Conservation (phyloP, 2,797 vertebrate genomes). For the Poecilia picta region DNA sequence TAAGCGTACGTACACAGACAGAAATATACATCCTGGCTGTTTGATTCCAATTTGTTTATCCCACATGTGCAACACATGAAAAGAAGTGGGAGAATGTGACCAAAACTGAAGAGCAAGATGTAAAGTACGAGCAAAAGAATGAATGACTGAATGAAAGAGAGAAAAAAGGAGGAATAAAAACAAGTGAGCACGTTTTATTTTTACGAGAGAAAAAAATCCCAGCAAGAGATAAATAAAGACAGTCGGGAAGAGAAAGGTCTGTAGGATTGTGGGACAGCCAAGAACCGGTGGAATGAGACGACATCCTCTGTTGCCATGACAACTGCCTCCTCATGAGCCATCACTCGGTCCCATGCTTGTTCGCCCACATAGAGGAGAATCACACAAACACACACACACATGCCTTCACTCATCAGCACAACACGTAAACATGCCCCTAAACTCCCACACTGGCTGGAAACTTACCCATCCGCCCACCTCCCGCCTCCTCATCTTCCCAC, state of each 20-base stretch:
- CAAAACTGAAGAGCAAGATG: slow-evolving; percentile 33
- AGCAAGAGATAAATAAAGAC: slow-evolving; percentile 12
- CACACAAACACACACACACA: slow-evolving; percentile 22
- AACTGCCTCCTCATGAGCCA: slow-evolving; percentile 69
- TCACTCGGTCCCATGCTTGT: slow-evolving; percentile 62
- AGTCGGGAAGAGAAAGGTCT: slow-evolving; percentile 28
- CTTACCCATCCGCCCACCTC: slow-evolving; percentile 50
- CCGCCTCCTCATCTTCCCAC: slow-evolving; percentile 38
- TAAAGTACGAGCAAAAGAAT: not conserved
- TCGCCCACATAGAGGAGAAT: slow-evolving; percentile 56
- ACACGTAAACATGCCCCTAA: slow-evolving; percentile 59
- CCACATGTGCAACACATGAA: slow-evolving; percentile 35
- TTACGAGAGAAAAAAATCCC: slow-evolving; percentile 3
- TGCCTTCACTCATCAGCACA: slow-evolving; percentile 19
- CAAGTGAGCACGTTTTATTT: not conserved
- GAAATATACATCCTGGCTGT: slow-evolving; percentile 42
- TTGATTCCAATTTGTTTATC: slow-evolving; percentile 54
- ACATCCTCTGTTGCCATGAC: slow-evolving; percentile 80
- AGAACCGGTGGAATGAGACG: slow-evolving; percentile 60
- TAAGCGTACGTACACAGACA: slow-evolving; percentile 39
- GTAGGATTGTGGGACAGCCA: slow-evolving; percentile 63
- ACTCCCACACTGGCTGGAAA: slow-evolving; percentile 66
- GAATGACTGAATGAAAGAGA: not conserved
- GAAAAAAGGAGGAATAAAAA: not conserved
- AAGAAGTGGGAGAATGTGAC: slow-evolving; percentile 26